Evolutionary conservation across 2,888 invertebrate genomes (phyloP), one percentile per base, ranked within the genome.

Genomic region (Neoaliturus tenellus): DNA sequence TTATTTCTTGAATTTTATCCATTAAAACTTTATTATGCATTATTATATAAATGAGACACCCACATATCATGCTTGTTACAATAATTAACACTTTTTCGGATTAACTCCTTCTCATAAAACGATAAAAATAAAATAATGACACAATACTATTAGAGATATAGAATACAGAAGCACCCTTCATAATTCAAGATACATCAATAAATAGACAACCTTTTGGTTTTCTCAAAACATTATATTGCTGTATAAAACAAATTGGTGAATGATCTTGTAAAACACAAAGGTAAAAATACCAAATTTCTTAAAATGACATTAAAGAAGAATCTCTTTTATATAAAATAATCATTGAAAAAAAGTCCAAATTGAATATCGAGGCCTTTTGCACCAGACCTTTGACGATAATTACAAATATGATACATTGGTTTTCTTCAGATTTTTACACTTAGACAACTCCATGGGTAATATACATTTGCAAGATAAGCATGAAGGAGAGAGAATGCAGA

Each of bases 391-490:
- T 31, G 62, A 31, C 62, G 14, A n/a, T 35, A 39, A 69, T 69
- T 69, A 69, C 69, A 69, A 69, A 39, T 69, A 69, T 69, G 23
- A n/a, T 69, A 69, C 69, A 69, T 20, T 69, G 39, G 39, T 23
- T 35, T 67, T 55, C 8, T 31, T 39, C 2, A 39, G 31, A 39
- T 69, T 69, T 69, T 69, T 20, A 39, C 39, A 69, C 39, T 69
- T 69, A 69, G 35, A 69, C 69, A 39, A 39, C 35, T 39, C 39
- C 69, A 20, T 69, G 39, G 69, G n/a, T 23, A 69, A 69, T 69
- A 35, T 69, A 69, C 69, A 69, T 17, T 69, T 39, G 35, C 67
- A n/a, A 33, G 12, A 5, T 69, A 69, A 69, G 69, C 69, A 39
- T 39, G n/a, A 35, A 44, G 48, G 25, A 71, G 41, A 71, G 41